Base-by-base conservation (phyloP, 2,888 invertebrate genomes). In the Nysson spinosus region DNA sequence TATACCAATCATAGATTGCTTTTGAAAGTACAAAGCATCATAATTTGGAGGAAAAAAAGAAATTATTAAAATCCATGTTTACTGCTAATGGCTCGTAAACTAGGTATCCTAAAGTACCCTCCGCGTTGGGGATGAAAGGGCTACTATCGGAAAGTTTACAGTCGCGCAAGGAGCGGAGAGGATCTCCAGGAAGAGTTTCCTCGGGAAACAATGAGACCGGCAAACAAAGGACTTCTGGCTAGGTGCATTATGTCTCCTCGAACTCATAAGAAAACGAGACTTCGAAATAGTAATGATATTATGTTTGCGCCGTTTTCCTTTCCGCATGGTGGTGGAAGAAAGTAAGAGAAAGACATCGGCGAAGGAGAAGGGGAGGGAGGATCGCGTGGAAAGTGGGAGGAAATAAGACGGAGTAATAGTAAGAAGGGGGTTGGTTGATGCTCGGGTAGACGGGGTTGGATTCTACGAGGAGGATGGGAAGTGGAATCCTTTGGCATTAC, bases 231-330 rank as follows among this genome's bases (percentile, higher is more conserved):
- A 72, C 62, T 64, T 67, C 67, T 42, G 64, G 66, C 69, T 62
- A 52, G 72, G 75, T 75, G 78, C 81, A 81, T 83, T 83, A 82
- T 77, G 80, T 79, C 75, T 73, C 75, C 70, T 70, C 77, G 70
- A 81, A 80, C 80, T 85, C 83, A 79, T 84, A 83, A 83, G 82
- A 83, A 83, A 84, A 83, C 80, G 78, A 72, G 79, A 82, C 81
- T 81, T 83, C 72, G 83, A 82, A 83, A 83, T 83, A 80, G 83
- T 82, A 83, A 83, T 82, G 83, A 83, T 82, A 83, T 83, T 83
- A 82, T 80, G 81, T 82, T 82, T 76, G 80, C 74, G 73, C 62
- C 74, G 69, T 70, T 69, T 57, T 44, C 55, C 50, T 17, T 30
- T 42, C 19, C 46, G 19, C 35, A 28, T 37, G 43, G 47, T 26